Evolutionary conservation across 2,888 invertebrate species (phyloP), one percentile per base, ranked within the genome.

Genomic region (Dicyrtomina minuta): DNA sequence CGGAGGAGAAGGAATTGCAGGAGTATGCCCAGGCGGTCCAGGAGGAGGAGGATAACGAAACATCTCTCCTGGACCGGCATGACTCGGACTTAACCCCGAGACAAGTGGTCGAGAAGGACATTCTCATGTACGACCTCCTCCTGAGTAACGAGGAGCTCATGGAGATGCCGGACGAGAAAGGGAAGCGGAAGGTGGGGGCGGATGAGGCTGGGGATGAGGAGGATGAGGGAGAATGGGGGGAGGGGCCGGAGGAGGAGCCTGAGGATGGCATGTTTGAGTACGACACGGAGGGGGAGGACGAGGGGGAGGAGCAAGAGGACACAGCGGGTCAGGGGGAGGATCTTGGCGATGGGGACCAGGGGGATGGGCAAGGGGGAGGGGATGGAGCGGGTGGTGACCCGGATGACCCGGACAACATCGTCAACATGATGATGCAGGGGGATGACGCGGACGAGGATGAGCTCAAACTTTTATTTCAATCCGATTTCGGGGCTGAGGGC

Each of bases 401-500:
- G 4, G 61, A 72, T 62, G 66, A 66, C 43, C 58, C 66, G n/a
- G 68, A 66, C 43, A 69, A 66, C 41, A 62, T 69, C 15, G 60
- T 69, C 33, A 66, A 66, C 51, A 49, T 64, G 56, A 66, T 66
- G 61, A 70, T 66, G 59, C 56, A 33, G 27, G 20, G 62, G 12
- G 68, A 69, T 24, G 74, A 71, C n/a, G 70, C 71, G 22, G 74
- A 76, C 43, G 74, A 70, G 1, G 77, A 77, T 27, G 77, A 72
- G 3, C 27, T 77, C 0, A 68, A 74, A 33, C 66, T 75, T 5
- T 56, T 76, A 5, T 75, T 76, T 24, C 68, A 72, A 64, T 69
- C 66, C 1, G 70, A 73, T 24, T 59, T 66, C 12, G 44, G n/a
- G n/a, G 33, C 33, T 8, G 33, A 33, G 33, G 33, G 8, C 8